A percentile compares a stretch with the other conserved stretches of the same genome.
Evolutionary conservation across 2,113 vertebrate species (phyloP).

Genomic region (Micronycteris hirsuta): DNA sequence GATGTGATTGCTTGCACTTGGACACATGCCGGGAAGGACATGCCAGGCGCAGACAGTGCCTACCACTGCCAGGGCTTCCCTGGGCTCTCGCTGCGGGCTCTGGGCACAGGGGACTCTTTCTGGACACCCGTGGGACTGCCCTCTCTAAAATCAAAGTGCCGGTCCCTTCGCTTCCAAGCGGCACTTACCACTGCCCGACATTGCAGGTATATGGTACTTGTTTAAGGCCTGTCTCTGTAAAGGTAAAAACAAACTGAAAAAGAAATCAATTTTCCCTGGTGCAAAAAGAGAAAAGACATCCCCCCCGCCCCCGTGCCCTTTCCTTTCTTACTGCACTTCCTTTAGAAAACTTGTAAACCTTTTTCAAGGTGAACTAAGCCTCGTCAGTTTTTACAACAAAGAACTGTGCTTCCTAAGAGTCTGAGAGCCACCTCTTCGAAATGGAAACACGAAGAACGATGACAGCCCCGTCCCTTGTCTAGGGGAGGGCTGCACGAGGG

Average conservation of each 20-base stretch:
- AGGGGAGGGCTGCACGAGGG: neutral
- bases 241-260: neutral
- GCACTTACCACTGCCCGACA: neutral
- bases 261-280: neutral
- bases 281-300: neutral
- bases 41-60: accelerated
- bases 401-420: neutral
- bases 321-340: neutral
- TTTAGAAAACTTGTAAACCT: neutral
- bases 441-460: neutral
- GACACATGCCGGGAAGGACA: neutral
- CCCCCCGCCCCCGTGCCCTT: too few species aligned
- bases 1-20: neutral
- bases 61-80: neutral
- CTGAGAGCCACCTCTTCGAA: neutral
- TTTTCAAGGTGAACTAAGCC: neutral
- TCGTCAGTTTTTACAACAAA: neutral
- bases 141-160: accelerated
- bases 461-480: neutral
- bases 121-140: too few species aligned
- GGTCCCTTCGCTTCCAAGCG: neutral
- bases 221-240: neutral
- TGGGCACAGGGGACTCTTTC: neutral
- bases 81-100: neutral
- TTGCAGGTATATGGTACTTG: neutral